Evolutionary conservation across 2,888 invertebrate species (phyloP).

Genomic region (Mythimna vitellina): DNA sequence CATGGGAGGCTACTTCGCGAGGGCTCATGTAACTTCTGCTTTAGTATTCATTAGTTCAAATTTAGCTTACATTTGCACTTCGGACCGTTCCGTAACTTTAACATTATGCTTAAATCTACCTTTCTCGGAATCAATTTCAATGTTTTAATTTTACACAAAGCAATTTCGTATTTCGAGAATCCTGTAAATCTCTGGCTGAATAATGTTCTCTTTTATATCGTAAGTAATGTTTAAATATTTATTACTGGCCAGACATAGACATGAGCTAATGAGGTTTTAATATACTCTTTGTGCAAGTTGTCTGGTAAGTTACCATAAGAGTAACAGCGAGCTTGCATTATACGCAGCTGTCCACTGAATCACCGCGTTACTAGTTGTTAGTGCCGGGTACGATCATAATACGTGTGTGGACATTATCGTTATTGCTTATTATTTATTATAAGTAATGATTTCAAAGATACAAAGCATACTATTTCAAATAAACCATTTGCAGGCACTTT

Average conservation of each 20-base stretch:
- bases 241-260: conserved; percentile 42
- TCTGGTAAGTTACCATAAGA: conserved; percentile 66
- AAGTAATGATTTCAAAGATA: background rate
- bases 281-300: conserved; percentile 62
- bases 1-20: conserved; percentile 32
- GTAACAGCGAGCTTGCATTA: conserved; percentile 56
- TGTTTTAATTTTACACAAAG: conserved; percentile 42
- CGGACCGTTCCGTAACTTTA: conserved; percentile 40
- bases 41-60: conserved; percentile 53
- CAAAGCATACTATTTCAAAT: no score
- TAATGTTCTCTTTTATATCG: conserved; percentile 25
- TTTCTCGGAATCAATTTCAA: conserved; percentile 43
- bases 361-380: conserved; percentile 50
- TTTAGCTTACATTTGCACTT: conserved; percentile 47
- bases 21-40: conserved; percentile 41
- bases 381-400: conserved; percentile 38
- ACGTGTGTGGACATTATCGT: conserved; percentile 17
- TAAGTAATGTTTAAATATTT: conserved; percentile 46
- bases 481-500: no score
- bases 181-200: conserved; percentile 31
- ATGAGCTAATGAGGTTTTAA: conserved; percentile 61
- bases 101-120: conserved; percentile 28
- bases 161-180: conserved; percentile 26
- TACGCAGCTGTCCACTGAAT: conserved; percentile 67
- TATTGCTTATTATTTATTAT: conserved; percentile 1